Evolutionary conservation across 2,113 vertebrate species (phyloP).

Genomic region (Anas platyrhynchos): DNA sequence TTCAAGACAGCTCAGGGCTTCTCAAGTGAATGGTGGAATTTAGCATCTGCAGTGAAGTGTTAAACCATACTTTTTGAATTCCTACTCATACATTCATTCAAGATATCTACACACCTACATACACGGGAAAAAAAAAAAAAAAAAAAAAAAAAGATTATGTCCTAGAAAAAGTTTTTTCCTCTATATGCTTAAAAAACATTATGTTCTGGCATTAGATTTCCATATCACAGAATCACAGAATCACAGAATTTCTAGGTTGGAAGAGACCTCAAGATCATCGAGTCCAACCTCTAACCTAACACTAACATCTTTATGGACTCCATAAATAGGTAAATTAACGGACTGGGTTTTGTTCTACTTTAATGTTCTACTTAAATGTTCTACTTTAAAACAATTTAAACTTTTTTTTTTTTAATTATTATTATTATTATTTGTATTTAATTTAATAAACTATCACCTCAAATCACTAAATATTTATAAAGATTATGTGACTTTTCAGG

Average conservation of each 20-base stretch:
- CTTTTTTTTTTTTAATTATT: too few species aligned
- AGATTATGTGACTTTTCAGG: background rate
- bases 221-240: too few species aligned
- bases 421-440: background rate
- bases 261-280: too few species aligned
- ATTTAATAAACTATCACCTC: background rate
- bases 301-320: background rate
- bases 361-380: background rate
- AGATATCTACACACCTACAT: background rate
- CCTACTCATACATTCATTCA: accelerated
- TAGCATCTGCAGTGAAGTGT: background rate
- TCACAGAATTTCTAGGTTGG: too few species aligned
- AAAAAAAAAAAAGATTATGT: accelerated
- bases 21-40: background rate
- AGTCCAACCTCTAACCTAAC: too few species aligned
- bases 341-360: background rate
- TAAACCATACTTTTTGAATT: background rate
- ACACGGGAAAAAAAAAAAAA: accelerated
- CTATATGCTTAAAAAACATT: background rate
- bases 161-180: background rate
- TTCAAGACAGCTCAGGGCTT: background rate
- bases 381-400: background rate
- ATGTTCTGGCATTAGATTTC: background rate
- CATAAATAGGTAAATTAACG: background rate
- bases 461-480: slow-evolving; percentile 6